Conservation (phyloP, 2,888 invertebrate species). For the Allygus modestus region DNA sequence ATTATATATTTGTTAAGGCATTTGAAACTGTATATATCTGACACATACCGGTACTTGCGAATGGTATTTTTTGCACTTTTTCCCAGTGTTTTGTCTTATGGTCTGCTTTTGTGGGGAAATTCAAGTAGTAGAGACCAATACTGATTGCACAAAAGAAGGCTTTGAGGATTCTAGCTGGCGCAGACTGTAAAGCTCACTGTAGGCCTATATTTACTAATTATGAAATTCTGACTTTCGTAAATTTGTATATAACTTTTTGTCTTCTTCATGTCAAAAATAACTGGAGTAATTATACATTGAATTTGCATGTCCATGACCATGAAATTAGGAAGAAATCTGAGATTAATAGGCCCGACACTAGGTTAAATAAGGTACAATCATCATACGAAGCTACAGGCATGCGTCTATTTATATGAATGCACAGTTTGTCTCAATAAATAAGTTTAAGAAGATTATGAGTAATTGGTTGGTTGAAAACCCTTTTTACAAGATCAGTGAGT, state of each 20-base stretch:
- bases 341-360: neutral
- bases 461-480: neutral
- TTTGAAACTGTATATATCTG: neutral
- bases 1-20: conserved; percentile 9
- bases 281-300: neutral
- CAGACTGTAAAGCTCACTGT: neutral
- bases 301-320: neutral
- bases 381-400: neutral
- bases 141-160: neutral
- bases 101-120: neutral
- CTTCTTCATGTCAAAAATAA: neutral
- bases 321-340: neutral
- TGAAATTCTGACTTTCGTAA: neutral
- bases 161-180: neutral
- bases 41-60: neutral
- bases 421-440: neutral
- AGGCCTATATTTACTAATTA: neutral
- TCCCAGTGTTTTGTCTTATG: neutral
- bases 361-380: neutral
- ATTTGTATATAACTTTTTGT: neutral
- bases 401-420: neutral
- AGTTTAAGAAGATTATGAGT: neutral
- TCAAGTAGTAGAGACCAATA: neutral
- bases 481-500: neutral
- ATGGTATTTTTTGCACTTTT: conserved; percentile 20